A percentile compares a stretch with the other conserved stretches of the same genome.
Conservation (phyloP, 2,888 invertebrate genomes). For the Melikaiella ostensackeni region DNA sequence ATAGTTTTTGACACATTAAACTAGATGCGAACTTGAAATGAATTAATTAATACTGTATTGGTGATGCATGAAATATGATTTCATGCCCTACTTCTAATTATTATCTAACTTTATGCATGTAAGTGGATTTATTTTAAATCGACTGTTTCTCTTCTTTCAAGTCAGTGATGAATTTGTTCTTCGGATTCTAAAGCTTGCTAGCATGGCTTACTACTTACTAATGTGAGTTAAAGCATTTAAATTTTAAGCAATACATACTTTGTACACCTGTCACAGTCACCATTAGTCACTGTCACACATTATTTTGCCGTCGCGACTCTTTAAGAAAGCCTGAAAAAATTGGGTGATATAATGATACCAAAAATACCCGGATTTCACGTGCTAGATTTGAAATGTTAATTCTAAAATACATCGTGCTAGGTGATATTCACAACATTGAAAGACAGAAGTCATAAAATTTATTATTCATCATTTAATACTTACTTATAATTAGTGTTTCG, state of each 20-base stretch:
- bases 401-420: not conserved
- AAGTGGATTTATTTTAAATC: not conserved
- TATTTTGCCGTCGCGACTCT: not conserved
- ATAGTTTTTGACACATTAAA: not conserved
- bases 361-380: not conserved
- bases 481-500: too few relatives aligned
- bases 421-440: not conserved
- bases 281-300: constrained; percentile 1
- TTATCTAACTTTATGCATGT: not conserved
- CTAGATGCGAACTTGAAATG: not conserved
- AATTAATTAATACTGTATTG: not conserved
- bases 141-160: constrained; percentile 61
- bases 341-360: not conserved
- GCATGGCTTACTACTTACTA: constrained; percentile 69
- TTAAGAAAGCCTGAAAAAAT: not conserved
- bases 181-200: constrained; percentile 68
- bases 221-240: constrained; percentile 69
- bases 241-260: constrained; percentile 44
- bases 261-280: not conserved
- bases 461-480: too few relatives aligned
- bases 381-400: not conserved
- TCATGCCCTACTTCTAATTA: not conserved
- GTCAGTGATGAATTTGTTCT: constrained; percentile 73
- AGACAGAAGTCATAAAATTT: not conserved
- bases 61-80: not conserved